These are phyloP conservation scores for Strongylocentrotus purpuratus DNA, from an alignment of 35 echinoderm and acorn worm genomes.

Conservation along the genomic window DNA sequence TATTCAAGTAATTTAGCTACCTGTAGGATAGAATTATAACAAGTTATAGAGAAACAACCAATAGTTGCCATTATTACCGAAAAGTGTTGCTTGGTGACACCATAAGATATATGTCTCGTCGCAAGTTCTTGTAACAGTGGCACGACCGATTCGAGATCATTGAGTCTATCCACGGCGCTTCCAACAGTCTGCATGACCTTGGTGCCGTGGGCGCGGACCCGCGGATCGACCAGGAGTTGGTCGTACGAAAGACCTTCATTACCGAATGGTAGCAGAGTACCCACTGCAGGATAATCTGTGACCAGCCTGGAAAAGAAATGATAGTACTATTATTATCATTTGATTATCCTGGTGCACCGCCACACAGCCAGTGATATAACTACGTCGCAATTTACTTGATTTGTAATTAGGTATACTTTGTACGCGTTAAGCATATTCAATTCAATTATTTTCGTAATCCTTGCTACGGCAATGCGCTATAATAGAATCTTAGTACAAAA, in stretches of 20 bases:
- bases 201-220: slow-evolving; percentile 41
- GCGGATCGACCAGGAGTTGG: slow-evolving; percentile 40
- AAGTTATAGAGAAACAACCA: neutral
- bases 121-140: slow-evolving; percentile 48
- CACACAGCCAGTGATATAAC: no score
- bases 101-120: slow-evolving; percentile 46
- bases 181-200: slow-evolving; percentile 59
- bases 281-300: slow-evolving; percentile 40
- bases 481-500: no score
- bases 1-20: no score
- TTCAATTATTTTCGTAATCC: neutral
- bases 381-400: neutral
- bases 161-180: slow-evolving; percentile 7
- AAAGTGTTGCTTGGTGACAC: slow-evolving; percentile 50
- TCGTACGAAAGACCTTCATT: slow-evolving; percentile 37
- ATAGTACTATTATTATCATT: neutral
- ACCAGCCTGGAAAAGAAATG: slow-evolving; percentile 21
- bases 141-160: slow-evolving; percentile 12
- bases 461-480: no score
- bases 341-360: neutral
- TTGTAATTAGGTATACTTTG: no score
- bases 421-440: no score
- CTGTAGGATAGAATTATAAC: no score
- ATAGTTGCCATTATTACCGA: neutral
- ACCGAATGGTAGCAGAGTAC: slow-evolving; percentile 59